Evolutionary conservation across 2,888 invertebrate species (phyloP), one percentile per base, ranked within the genome.

Genomic region (Drosophila sordidapex): DNA sequence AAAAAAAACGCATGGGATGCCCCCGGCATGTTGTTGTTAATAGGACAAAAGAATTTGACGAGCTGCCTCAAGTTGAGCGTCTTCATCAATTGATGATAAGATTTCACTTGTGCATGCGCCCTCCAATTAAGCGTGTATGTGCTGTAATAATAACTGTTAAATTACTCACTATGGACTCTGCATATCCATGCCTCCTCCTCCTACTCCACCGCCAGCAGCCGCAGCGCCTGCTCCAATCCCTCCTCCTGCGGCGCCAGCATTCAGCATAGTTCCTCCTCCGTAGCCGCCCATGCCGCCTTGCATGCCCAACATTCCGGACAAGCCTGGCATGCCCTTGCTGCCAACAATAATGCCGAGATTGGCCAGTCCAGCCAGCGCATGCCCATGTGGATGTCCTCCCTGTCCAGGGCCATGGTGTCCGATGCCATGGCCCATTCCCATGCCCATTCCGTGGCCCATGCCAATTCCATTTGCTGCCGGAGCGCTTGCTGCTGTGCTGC

Each of bases 261-360:
- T 79, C 11, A 78, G 72, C 79, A 82, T 84, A 11, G 76, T 79
- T 36, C 68, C 81, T 56, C 54, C 56, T 56, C 54, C 56, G 5
- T 74, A 87, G 49, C 85, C 72, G 13, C 58, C 85, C 46, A 80
- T 38, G 43, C 79, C 68, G 38, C 76, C 75, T 52, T 70, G 64
- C 66, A 73, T 76, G n/a, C 77, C 79, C 25, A 76, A 7, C 53
- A 72, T 21, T 21, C 60, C 68, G 11, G 61, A 48, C 62, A 73
- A 21, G 57, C 77, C 74, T 8, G 58, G 46, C 62, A 84, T 38
- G 49, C 81, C 84, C 43, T 88, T 87, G 64, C 52, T 67, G 51
- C 83, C 83, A 59, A 91, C 83, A 38, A 90, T 82, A 35, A 91
- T 91, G 49, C 91, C 92, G 60, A 91, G 70, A 61, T 83, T 87